These are phyloP conservation scores for Euphonia xanthogaster DNA, from an alignment of 2,797 vertebrate species.

Conservation along the genomic window DNA sequence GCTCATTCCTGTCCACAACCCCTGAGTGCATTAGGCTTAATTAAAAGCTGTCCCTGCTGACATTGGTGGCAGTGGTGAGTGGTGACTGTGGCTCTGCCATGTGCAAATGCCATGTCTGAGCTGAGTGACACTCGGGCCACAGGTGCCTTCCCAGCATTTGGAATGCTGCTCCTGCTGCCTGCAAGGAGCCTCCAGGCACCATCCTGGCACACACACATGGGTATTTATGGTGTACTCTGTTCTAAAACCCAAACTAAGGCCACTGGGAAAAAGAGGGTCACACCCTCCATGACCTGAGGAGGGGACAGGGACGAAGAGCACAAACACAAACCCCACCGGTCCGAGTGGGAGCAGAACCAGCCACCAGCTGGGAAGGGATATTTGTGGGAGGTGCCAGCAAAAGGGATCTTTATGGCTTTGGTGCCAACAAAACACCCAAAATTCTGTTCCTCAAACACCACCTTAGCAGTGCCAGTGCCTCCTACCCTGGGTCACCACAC, in stretches of 20 bases:
- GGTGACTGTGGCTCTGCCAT: background rate
- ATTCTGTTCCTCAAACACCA: background rate
- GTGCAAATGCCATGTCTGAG: background rate
- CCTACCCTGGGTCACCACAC: background rate
- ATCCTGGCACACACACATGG: background rate
- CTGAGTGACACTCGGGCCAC: fast-evolving
- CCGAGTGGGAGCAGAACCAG: background rate
- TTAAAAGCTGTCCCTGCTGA: background rate
- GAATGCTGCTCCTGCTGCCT: background rate
- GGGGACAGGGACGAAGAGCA: background rate
- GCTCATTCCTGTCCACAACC: background rate
- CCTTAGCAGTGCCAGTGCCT: background rate
- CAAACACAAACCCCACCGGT: fast-evolving
- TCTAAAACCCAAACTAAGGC: background rate
- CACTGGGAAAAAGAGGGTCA: background rate
- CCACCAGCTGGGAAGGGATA: background rate
- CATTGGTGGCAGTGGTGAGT: fast-evolving
- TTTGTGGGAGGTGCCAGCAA: too few species aligned
- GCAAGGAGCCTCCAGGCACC: background rate
- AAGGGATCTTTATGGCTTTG: background rate
- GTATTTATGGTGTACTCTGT: background rate
- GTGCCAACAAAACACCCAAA: background rate
- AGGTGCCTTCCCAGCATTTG: fast-evolving
- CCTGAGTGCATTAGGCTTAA: background rate
- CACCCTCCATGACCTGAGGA: fast-evolving